Conservation (phyloP, 2,888 invertebrate genomes). For the Epistrophe grossulariae region DNA sequence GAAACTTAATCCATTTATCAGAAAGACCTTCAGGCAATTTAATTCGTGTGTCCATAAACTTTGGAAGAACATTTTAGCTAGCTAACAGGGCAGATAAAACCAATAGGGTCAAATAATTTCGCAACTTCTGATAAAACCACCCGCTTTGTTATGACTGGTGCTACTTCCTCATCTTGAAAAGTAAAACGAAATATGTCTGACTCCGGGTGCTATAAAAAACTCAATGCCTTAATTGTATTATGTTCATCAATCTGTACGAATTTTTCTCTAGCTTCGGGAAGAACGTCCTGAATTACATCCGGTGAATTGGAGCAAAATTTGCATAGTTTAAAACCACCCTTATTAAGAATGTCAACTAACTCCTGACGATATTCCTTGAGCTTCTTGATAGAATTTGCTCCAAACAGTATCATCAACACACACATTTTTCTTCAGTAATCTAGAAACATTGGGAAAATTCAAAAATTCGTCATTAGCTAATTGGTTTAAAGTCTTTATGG, state of each 20-base stretch:
- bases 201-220: no score
- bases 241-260: no score
- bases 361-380: no score
- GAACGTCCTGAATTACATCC: not conserved
- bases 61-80: conserved; percentile 22
- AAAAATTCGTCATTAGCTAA: not conserved
- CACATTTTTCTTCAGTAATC: not conserved
- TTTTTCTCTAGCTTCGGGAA: not conserved
- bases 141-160: not conserved
- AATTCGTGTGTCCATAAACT: conserved; percentile 19
- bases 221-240: no score
- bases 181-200: conserved; percentile 6
- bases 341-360: not conserved
- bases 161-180: not conserved
- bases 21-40: not conserved
- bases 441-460: not conserved
- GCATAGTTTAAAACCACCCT: conserved; percentile 1
- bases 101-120: conserved; percentile 13
- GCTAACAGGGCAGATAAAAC: conserved; percentile 11
- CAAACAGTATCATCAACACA: conserved; percentile 6
- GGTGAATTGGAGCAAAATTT: not conserved
- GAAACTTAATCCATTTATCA: no score
- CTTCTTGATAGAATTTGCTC: no score
- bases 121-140: not conserved
- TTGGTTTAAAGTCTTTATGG: not conserved